These are phyloP conservation scores for Lordiphosa collinella DNA, from an alignment of 1,140 invertebrate species.

Conservation along the genomic window DNA sequence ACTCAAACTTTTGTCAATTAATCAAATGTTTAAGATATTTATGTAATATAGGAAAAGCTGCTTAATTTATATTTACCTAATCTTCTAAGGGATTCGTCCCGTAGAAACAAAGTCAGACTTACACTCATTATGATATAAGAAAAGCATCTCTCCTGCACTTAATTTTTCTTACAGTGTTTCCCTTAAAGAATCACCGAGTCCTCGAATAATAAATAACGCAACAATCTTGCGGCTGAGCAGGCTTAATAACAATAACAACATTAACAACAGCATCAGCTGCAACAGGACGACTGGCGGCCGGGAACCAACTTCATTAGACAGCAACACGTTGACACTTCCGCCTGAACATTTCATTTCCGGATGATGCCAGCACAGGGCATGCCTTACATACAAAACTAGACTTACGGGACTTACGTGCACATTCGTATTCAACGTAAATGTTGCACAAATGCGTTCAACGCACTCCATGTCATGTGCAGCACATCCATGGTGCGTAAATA, in stretches of 20 bases:
- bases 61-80: no score
- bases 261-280: neutral
- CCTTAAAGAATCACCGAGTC: neutral
- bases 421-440: neutral
- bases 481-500: neutral
- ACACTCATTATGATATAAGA: no score
- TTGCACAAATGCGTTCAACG: no score
- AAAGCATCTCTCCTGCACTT: no score
- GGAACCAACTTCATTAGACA: constrained; percentile 44
- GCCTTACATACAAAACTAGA: constrained; percentile 39
- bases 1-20: no score
- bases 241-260: constrained; percentile 22
- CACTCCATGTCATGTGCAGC: neutral
- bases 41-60: no score
- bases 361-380: constrained; percentile 9
- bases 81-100: no score
- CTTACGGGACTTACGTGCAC: constrained; percentile 31
- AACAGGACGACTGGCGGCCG: neutral
- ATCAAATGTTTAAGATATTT: no score
- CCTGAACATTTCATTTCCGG: constrained; percentile 46
- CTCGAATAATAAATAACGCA: constrained; percentile 40
- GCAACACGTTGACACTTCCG: constrained; percentile 57
- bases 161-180: no score
- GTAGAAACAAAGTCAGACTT: no score
- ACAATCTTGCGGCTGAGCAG: constrained; percentile 41